Evolutionary conservation across 2,797 vertebrate genomes (phyloP).

Genomic region (Poecilia velifera): DNA sequence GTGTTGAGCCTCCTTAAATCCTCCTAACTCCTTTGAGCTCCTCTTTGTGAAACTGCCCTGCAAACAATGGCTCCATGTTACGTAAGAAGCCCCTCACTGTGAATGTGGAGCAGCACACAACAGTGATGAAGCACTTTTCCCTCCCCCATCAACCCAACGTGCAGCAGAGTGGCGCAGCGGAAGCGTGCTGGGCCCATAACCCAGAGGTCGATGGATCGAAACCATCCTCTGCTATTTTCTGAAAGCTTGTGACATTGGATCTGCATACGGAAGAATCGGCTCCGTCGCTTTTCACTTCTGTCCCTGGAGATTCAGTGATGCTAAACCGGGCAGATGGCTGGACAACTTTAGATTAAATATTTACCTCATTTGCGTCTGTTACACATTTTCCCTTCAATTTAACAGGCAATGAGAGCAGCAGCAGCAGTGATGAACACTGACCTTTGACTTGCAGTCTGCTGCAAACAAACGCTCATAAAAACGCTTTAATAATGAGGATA

Average conservation of each 20-base stretch:
- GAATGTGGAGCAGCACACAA: constrained; percentile 32
- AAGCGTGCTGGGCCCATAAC: constrained; percentile 87
- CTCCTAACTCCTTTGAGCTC: neutral
- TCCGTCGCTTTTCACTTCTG: no score
- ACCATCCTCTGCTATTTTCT: constrained; percentile 75
- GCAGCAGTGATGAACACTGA: constrained; percentile 1
- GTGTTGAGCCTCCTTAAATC: neutral
- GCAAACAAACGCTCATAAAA: neutral
- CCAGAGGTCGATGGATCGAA: constrained; percentile 86
- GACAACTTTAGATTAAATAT: constrained; percentile 43
- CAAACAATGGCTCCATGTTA: constrained; percentile 48
- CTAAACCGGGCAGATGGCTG: neutral
- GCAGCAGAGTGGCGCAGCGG: constrained; percentile 85
- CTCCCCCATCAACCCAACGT: neutral
- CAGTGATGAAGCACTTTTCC: accelerated
- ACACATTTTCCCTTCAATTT: constrained; percentile 36
- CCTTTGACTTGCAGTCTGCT: constrained; percentile 31
- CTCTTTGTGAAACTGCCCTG: neutral
- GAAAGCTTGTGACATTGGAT: accelerated
- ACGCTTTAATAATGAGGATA: neutral
- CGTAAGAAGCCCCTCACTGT: constrained; percentile 22
- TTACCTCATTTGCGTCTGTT: constrained; percentile 50
- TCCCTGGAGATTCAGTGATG: neutral
- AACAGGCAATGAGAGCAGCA: constrained; percentile 29
- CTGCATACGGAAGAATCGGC: neutral